Evolutionary conservation across 2,113 vertebrate species (phyloP), one percentile per base, ranked within the genome.

Genomic region (Phodopus roborovskii): DNA sequence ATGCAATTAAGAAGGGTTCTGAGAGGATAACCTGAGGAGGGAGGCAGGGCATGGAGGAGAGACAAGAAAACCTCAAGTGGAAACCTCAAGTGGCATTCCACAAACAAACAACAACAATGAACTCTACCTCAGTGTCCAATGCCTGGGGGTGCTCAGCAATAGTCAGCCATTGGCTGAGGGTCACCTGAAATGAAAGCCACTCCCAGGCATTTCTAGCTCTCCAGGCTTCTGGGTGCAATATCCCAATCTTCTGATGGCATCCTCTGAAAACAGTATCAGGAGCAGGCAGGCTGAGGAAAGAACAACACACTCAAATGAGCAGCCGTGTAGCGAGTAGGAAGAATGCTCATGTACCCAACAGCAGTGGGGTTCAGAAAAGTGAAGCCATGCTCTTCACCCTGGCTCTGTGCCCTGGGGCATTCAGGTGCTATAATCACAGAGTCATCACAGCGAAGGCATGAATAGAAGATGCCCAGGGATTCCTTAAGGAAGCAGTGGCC

Each of bases 131-230:
- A 16, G 2, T 66, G 75, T 15, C 4, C 62, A 42, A 13, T 30
- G 12, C 62, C 24, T 24, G 10, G 16, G 24, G 20, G 39, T 3
- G 16, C 42, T 68, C 64, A 7, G 87, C 7, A 11, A 26, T 26
- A 39, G 50, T 88, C 39, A 36, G 12, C 24, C 70, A 85, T 4
- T 92, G 83, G 62, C 92, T 68, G 74, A 48, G 1, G 60, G 48
- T 2, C 0, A 0, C 16, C 5, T 1, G 60, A 15, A 42, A 85
- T 33, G 6, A 24, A 77, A 17, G 24, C 17, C 26, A 68, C 50
- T 66, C 53, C 39, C 20, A 78, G 16, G 30, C 0, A 86, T 13
- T 19, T 50, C 56, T 30, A 87, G 50, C 9, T 74, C 24, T 62
- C 74, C n/a, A 22, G 22, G n/a, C 1, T 86, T 70, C 81, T 79